phyloP scores from a whole-genome alignment of 2,113 vertebrate genomes.

The Equus quagga region DNA sequence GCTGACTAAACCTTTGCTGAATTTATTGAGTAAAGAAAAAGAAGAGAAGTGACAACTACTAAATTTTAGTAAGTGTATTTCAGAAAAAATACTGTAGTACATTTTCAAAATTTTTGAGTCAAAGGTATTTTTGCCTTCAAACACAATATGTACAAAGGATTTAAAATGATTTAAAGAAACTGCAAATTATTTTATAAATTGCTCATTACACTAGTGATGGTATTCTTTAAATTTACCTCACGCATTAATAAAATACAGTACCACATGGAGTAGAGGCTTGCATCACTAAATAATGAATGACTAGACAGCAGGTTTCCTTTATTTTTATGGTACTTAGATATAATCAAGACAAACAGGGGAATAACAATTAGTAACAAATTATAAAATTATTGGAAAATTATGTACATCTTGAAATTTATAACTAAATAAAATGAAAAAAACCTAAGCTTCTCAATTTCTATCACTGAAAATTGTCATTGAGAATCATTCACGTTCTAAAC shows the following conservation, averaged over 20 bases:
- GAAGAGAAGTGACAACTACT: not conserved
- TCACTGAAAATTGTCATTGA: not conserved
- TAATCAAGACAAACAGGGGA: not conserved
- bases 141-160: not conserved
- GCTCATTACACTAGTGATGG: not conserved
- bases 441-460: not conserved
- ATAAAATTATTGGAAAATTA: not conserved
- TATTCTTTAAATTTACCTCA: not conserved
- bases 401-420: not conserved
- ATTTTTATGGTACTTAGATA: not conserved
- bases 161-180: not conserved
- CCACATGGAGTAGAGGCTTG: not conserved
- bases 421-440: not conserved
- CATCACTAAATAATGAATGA: not conserved
- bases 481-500: not conserved
- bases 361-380: not conserved
- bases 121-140: not conserved
- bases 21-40: not conserved
- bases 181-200: not conserved
- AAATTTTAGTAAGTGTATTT: not conserved
- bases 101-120: slow-evolving; percentile 1
- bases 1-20: not conserved
- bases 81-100: not conserved
- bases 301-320: not conserved
- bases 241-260: not conserved